phyloP scores from a whole-genome alignment of 2,888 invertebrate species.

The Smittia aterrima region DNA sequence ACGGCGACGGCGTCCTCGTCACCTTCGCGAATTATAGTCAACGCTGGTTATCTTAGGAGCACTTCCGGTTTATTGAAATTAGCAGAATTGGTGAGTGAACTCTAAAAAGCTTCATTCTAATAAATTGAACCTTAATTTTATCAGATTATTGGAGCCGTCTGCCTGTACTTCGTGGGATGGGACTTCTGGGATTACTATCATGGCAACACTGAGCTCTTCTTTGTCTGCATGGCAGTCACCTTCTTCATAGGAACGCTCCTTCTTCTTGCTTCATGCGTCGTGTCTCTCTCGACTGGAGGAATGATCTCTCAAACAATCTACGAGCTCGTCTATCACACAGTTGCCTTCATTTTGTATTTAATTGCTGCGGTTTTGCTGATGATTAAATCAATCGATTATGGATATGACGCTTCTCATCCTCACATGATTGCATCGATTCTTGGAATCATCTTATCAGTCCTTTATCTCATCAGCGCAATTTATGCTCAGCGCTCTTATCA shows the following conservation, averaged over 20 bases:
- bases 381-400: conserved; percentile 61
- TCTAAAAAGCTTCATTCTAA: conserved; percentile 18
- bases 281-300: conserved; percentile 77
- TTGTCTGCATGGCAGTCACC: conserved; percentile 69
- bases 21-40: conserved; percentile 73
- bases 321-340: conserved; percentile 76
- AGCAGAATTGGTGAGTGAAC: conserved; percentile 68
- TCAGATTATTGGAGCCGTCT: conserved; percentile 21
- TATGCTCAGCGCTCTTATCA: conserved; percentile 75
- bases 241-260: conserved; percentile 79
- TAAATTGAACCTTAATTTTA: conserved; percentile 6
- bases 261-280: conserved; percentile 69
- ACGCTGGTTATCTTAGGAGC: conserved; percentile 76
- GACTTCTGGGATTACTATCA: conserved; percentile 54
- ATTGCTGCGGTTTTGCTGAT: conserved; percentile 69
- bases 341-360: conserved; percentile 70
- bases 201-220: conserved; percentile 62
- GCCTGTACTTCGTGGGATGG: conserved; percentile 60
- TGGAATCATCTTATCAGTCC: conserved; percentile 67
- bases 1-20: conserved; percentile 77
- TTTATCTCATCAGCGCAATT: conserved; percentile 75
- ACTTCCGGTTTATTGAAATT: conserved; percentile 77
- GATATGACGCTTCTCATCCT: conserved; percentile 57
- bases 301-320: conserved; percentile 78
- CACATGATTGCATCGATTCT: conserved; percentile 71